phyloP scores from a whole-genome alignment of 2,888 invertebrate genomes.

The Palloptera scutellata region DNA sequence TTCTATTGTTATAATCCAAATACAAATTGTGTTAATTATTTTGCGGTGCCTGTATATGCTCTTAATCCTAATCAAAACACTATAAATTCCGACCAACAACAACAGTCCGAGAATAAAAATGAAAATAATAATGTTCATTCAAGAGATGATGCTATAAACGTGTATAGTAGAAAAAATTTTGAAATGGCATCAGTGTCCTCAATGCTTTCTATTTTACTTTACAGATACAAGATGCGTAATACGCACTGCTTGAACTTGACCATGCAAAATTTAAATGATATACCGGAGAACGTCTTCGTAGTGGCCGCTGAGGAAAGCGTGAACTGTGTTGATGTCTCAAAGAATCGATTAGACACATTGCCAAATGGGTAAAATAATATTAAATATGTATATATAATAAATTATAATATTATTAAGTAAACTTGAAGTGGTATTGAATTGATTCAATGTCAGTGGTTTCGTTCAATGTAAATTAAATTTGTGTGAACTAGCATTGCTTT shows the following conservation, averaged over 20 bases:
- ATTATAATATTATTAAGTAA: too few relatives aligned
- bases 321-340: slow-evolving; percentile 80
- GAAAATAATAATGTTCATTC: too few relatives aligned
- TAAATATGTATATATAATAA: slow-evolving; percentile 15
- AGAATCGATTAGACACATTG: slow-evolving; percentile 75
- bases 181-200: neutral
- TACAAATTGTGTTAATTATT: too few relatives aligned
- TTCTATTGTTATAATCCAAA: too few relatives aligned
- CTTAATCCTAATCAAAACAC: too few relatives aligned
- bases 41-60: too few relatives aligned
- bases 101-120: neutral
- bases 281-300: slow-evolving; percentile 78
- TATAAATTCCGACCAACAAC: neutral
- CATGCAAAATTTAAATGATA: slow-evolving; percentile 68
- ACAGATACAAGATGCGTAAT: slow-evolving; percentile 69
- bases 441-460: too few relatives aligned
- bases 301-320: slow-evolving; percentile 77
- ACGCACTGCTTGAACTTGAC: slow-evolving; percentile 63
- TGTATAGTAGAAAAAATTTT: neutral
- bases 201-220: neutral
- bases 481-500: neutral
- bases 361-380: slow-evolving; percentile 72
- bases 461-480: slow-evolving; percentile 7
- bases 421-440: too few relatives aligned
- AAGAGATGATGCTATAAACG: neutral